phyloP scores from a whole-genome alignment of 2,797 vertebrate species.

The Neomorphus geoffroyi region DNA sequence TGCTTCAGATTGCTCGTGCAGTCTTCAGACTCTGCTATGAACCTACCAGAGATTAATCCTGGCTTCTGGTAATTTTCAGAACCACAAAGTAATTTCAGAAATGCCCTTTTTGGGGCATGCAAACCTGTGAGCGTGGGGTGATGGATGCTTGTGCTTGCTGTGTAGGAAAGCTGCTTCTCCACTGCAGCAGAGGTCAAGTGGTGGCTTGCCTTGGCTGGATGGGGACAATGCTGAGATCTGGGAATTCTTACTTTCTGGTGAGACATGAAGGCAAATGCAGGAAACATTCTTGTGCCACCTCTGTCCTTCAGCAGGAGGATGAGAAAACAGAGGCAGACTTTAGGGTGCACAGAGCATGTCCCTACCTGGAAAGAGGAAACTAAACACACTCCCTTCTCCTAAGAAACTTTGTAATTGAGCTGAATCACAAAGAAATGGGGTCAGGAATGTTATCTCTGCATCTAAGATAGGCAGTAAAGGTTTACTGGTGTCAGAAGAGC shows the following conservation, averaged over 20 bases:
- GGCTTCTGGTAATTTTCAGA: background rate
- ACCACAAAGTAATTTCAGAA: background rate
- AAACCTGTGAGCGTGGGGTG: fast-evolving
- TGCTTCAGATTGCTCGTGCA: background rate
- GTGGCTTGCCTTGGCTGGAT: background rate
- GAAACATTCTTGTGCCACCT: background rate
- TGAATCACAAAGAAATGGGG: background rate
- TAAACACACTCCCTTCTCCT: background rate
- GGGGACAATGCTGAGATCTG: background rate
- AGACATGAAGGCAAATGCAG: background rate
- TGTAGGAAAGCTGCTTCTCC: background rate
- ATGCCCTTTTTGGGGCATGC: fast-evolving
- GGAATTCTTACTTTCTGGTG: background rate
- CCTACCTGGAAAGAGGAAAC: background rate
- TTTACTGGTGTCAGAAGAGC: background rate
- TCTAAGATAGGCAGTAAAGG: background rate
- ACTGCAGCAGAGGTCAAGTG: background rate
- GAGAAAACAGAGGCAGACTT: background rate
- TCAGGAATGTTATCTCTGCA: background rate
- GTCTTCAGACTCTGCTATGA: too few species aligned
- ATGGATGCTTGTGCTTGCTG: background rate
- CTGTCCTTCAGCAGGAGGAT: background rate
- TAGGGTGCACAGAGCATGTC: too few species aligned
- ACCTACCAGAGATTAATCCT: background rate
- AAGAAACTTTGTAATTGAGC: background rate